Evolutionary conservation across 2,888 invertebrate genomes (phyloP), one percentile per base, ranked within the genome.

Genomic region (Rutpela maculata): DNA sequence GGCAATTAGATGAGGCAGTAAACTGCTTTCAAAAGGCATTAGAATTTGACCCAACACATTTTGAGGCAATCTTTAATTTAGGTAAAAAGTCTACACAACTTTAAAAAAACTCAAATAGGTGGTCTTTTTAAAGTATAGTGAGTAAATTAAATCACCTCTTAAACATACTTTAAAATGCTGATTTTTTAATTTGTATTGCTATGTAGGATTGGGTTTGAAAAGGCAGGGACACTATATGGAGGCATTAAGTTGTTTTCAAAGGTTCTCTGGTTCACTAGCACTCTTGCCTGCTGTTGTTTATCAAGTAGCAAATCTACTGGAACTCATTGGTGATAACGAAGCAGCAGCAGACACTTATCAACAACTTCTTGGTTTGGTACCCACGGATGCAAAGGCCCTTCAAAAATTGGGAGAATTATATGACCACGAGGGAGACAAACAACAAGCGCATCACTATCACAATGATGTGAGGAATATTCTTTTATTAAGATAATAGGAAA

Each of bases 351-450:
- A 94, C 87, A 93, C 93, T 84, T 94, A 92, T 82, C 89, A 96
- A 85, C 96, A 97, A 88, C 91, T 97, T 4, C 90, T 97, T 77
- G 95, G 96, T 50, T 92, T 97, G 72, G 94, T 95, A 22, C 95
- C 98, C 0, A 95, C 97, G 84, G 99, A 99, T 90, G 96, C 98
- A 0, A 95, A 95, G 57, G 94, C 98, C 66, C 93, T 98, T 66
- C 95, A 96, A 85, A 96, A 97, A 87, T 92, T 99, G 74, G 99
- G 98, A 0, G 94, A 96, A 86, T 92, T 99, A 85, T 97, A 97
- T 88, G 97, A 97, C 86, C 94, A 93, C 77, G 94, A 96, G 86
- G 98, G 97, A 1, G 99, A 99, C 90, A 95, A 97, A 83, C 96
- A 96, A 84, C 96, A 96, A 88, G 97, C 97, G 0, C 95, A 95